Base-by-base conservation (phyloP, 2,113 vertebrate genomes). In the Cyprinodon brontotheroides region DNA sequence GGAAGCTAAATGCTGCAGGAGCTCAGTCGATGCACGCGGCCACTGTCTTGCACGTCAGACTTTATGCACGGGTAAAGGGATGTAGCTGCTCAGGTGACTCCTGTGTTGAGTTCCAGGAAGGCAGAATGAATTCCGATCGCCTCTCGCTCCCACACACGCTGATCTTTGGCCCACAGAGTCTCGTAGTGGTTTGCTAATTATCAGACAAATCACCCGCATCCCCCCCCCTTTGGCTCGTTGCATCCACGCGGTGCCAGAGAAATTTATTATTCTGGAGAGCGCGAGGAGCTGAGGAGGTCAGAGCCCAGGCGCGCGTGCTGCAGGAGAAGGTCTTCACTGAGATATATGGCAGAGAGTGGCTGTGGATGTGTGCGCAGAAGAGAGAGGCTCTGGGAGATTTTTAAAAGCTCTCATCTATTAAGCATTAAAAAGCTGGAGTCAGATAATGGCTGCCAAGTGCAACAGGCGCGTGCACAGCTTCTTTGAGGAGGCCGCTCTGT, bases 151-250 rank as follows among this genome's bases (percentile, higher is more conserved):
- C 38, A 29, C 38, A 60, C 11, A 39, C 47, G 3, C 3, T 11
- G 20, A 50, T 37, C 75, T 61, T 47, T 89, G 85, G 79, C 83
- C 81, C 74, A 57, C 63, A 67, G 82, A 86, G 84, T 70, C 89
- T 87, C 78, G 79, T 87, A 72, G 85, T 90, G 87, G 74, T 91
- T 87, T 81, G 85, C 90, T 94, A 94, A 94, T 95, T 93, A 88
- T 86, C 83, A 89, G 91, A 92, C 91, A 94, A 94, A 93, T 94
- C 89, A 82, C 78, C 86, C 72, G 72, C 75, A 70, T 68, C 85
- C 72, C 53, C 8, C 4, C 4, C 47, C 60, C 77, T 88, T 72
- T 74, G 57, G 50, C 81, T 83, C 20, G 38, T 63, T 78, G 66
- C 71, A 67, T 77, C 70, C 45, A 29, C 29, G 43, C 47, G 64